phyloP scores from a whole-genome alignment of 2,888 invertebrate genomes.

The Chymomyza amoena region DNA sequence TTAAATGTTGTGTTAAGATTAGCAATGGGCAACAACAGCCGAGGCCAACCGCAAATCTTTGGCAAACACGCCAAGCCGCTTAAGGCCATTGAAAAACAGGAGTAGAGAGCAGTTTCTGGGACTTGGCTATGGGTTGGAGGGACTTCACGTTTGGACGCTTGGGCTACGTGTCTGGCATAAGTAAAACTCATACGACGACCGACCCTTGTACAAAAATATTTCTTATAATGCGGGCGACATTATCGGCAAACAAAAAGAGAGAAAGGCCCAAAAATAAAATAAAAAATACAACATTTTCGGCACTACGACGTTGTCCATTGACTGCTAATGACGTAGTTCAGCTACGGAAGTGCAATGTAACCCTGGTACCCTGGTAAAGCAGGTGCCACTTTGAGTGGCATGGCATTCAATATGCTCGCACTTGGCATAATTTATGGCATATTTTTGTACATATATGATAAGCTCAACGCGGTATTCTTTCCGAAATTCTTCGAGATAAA shows the following conservation, averaged over 20 bases:
- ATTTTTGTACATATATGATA: slow-evolving; percentile 10
- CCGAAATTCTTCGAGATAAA: slow-evolving; percentile 17
- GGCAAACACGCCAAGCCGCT: slow-evolving; percentile 4
- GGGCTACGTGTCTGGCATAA: slow-evolving; percentile 55
- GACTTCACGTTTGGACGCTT: slow-evolving; percentile 14
- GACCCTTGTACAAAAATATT: background rate
- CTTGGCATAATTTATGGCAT: slow-evolving; percentile 61
- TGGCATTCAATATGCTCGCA: slow-evolving; percentile 56
- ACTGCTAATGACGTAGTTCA: slow-evolving; percentile 62
- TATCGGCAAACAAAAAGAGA: slow-evolving; percentile 44
- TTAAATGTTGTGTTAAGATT: slow-evolving; percentile 72
- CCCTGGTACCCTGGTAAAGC: background rate
- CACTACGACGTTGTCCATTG: slow-evolving; percentile 41
- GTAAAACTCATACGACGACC: slow-evolving; percentile 30
- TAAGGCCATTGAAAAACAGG: slow-evolving; percentile 27
- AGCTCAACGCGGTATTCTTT: background rate
- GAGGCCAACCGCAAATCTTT: slow-evolving; percentile 42
- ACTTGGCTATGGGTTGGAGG: slow-evolving; percentile 10
- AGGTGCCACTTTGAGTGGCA: background rate
- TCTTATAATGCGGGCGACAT: slow-evolving; percentile 52
- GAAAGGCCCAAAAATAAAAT: slow-evolving; percentile 17
- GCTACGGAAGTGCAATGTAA: background rate
- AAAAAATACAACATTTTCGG: background rate
- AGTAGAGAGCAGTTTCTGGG: slow-evolving; percentile 8
- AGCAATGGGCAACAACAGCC: slow-evolving; percentile 48